phyloP scores from a whole-genome alignment of 2,888 invertebrate species.

The Ptychoptera albimana region DNA sequence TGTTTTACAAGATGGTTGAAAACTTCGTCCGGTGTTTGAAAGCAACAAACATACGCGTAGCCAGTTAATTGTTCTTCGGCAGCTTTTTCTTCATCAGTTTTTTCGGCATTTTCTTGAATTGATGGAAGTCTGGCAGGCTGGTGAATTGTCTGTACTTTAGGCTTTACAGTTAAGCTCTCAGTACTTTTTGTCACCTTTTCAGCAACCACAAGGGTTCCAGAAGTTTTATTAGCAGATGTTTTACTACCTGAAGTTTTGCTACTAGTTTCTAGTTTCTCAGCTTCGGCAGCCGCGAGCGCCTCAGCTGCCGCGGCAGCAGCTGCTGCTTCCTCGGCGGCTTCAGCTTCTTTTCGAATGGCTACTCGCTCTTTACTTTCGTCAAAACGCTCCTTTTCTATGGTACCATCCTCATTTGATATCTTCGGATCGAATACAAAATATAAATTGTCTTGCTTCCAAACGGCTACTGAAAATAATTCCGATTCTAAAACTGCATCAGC shows the following conservation, averaged over 20 bases:
- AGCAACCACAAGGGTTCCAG: background rate
- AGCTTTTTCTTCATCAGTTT: conserved; percentile 14
- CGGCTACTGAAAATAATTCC: conserved; percentile 20
- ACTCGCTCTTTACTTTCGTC: conserved; percentile 16
- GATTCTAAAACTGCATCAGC: conserved; percentile 11
- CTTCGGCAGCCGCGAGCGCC: conserved; percentile 4
- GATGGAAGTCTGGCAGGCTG: no score
- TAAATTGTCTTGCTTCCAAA: conserved; percentile 37
- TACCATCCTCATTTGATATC: conserved; percentile 39
- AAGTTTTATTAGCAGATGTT: no score
- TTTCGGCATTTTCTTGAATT: no score
- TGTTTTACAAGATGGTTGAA: conserved; percentile 1
- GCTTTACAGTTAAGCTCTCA: no score
- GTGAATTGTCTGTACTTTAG: no score
- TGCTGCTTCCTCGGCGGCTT: conserved; percentile 22
- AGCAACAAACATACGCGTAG: conserved; percentile 11
- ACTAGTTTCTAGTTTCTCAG: no score
- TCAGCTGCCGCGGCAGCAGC: conserved; percentile 11
- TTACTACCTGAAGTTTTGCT: no score
- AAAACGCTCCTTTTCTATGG: conserved; percentile 15
- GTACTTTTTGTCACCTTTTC: background rate
- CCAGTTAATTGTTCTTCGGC: conserved; percentile 23
- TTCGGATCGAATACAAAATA: conserved; percentile 44
- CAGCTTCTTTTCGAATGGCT: conserved; percentile 17
- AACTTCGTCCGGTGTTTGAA: background rate